A percentile compares a stretch with the other conserved stretches of the same genome.
phyloP scores from a whole-genome alignment of 2,113 vertebrate genomes.

The Pristiophorus japonicus region DNA sequence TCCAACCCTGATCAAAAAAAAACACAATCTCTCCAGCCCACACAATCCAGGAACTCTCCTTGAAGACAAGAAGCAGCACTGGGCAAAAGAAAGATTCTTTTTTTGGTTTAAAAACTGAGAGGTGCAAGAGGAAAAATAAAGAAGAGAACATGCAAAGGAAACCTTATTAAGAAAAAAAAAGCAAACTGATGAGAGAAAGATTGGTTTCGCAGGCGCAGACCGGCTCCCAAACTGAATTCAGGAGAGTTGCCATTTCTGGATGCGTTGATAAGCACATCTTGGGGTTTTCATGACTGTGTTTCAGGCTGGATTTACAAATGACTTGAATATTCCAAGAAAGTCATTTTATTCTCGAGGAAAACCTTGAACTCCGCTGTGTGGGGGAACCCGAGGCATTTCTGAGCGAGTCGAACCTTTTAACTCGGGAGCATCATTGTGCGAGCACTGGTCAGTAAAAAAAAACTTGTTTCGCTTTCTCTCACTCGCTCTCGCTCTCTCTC shows the following conservation, averaged over 20 bases:
- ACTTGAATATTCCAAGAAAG: neutral
- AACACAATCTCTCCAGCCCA: neutral
- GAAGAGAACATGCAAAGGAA: neutral
- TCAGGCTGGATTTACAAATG: slow-evolving; percentile 34
- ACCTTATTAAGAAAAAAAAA: too few species aligned
- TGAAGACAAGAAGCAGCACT: neutral
- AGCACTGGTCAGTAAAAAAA: neutral
- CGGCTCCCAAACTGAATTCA: neutral
- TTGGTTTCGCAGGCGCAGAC: neutral
- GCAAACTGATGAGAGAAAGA: neutral
- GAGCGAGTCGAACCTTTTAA: neutral
- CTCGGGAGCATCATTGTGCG: neutral
- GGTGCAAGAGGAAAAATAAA: neutral
- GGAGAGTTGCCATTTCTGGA: neutral
- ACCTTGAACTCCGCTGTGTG: neutral
- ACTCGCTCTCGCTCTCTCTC: neutral
- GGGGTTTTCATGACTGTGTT: neutral
- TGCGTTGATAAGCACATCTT: neutral
- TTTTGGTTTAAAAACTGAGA: neutral
- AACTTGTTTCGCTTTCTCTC: neutral
- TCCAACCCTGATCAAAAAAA: neutral
- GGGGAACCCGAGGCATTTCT: neutral
- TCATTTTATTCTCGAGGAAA: neutral
- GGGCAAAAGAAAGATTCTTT: neutral
- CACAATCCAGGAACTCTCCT: neutral